Conservation (phyloP, 2,797 vertebrate genomes). For the Champsocephalus gunnari region DNA sequence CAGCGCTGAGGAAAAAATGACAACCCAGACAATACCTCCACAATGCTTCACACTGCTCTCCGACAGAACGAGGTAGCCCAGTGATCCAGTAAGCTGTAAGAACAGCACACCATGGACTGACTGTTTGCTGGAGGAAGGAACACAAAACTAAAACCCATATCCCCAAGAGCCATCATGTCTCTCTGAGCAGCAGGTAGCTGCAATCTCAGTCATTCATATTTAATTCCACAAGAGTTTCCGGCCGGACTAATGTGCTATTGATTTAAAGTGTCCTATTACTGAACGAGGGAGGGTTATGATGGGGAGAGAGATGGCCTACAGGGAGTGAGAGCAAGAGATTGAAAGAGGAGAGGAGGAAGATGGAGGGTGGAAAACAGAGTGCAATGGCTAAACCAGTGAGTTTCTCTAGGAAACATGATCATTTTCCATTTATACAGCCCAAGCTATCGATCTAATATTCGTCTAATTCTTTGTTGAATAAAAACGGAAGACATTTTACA, state of each 20-base stretch:
- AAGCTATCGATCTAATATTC: slow-evolving; percentile 37
- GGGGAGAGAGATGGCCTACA: slow-evolving; percentile 63
- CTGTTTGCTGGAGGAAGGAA: slow-evolving; percentile 70
- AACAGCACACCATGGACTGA: slow-evolving; percentile 72
- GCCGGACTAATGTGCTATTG: slow-evolving; percentile 89
- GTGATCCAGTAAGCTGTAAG: slow-evolving; percentile 48
- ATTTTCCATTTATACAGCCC: slow-evolving; percentile 29
- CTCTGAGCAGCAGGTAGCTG: slow-evolving; percentile 84
- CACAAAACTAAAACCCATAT: slow-evolving; percentile 48
- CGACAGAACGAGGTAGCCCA: slow-evolving; percentile 51
- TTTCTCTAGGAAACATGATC: slow-evolving; percentile 51
- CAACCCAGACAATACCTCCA: slow-evolving; percentile 46
- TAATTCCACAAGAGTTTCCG: slow-evolving; percentile 87
- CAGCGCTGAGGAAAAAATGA: slow-evolving; percentile 52
- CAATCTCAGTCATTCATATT: slow-evolving; percentile 90
- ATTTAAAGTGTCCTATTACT: slow-evolving; percentile 87
- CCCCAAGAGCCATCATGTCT: slow-evolving; percentile 77
- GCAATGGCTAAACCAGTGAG: slow-evolving; percentile 41
- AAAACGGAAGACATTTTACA: slow-evolving; percentile 30
- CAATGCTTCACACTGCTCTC: slow-evolving; percentile 38
- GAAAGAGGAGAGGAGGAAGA: slow-evolving; percentile 66
- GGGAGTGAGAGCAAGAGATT: slow-evolving; percentile 71
- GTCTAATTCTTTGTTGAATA: slow-evolving; percentile 17
- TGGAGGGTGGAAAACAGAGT: slow-evolving; percentile 48
- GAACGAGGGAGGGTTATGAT: slow-evolving; percentile 64